A percentile compares a stretch with the other conserved stretches of the same genome.
Evolutionary conservation across 2,113 vertebrate species (phyloP).

Genomic region (Zootoca vivipara): DNA sequence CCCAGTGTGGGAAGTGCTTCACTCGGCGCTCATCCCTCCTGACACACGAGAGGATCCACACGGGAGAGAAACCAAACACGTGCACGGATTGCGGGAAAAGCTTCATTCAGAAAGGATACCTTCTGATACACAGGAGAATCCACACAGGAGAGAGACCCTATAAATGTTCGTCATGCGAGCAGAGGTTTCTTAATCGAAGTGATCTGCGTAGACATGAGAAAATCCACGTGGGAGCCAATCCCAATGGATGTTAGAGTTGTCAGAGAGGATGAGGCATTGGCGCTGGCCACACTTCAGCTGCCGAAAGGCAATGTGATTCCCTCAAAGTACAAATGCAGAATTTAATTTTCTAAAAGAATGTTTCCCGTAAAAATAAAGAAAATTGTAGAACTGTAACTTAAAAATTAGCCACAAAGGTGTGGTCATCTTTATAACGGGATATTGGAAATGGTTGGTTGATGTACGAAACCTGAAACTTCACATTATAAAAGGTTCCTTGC

Average conservation of each 20-base stretch:
- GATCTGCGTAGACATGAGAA: constrained; percentile 1
- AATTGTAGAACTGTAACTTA: neutral
- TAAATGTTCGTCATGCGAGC: neutral
- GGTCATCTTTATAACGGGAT: neutral
- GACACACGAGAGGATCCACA: constrained; percentile 65
- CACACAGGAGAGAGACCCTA: constrained; percentile 42
- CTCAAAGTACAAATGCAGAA: neutral
- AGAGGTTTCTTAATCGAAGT: constrained; percentile 1
- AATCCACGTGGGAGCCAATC: neutral
- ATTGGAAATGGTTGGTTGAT: neutral
- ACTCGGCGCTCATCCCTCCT: constrained; percentile 65
- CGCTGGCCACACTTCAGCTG: neutral
- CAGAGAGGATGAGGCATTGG: neutral
- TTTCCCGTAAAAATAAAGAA: neutral
- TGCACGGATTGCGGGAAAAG: constrained; percentile 64
- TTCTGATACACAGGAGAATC: constrained; percentile 67
- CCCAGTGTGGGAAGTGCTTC: constrained; percentile 69
- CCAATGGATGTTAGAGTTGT: neutral
- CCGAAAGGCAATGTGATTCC: neutral
- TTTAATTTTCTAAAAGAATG: neutral
- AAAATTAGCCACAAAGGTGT: neutral
- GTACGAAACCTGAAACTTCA: neutral
- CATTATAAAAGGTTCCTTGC: too few relatives aligned
- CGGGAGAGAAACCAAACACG: constrained; percentile 61
- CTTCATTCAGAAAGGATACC: constrained; percentile 66